Evolutionary conservation across 2,797 vertebrate genomes (phyloP), one percentile per base, ranked within the genome.

Genomic region (Sebastiscus albofasciatus): DNA sequence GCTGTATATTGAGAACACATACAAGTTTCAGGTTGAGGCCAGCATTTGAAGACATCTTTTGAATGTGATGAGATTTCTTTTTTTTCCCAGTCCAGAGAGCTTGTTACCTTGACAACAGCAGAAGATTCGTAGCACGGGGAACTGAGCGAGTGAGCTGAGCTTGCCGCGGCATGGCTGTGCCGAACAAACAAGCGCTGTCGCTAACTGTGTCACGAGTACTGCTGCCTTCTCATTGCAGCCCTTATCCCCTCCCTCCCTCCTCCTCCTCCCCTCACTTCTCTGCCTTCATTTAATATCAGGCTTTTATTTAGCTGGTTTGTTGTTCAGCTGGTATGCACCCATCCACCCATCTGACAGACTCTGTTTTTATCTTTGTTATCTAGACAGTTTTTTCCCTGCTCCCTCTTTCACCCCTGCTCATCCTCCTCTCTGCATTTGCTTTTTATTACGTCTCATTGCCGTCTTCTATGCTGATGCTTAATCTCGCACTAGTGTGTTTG

Each of bases 31-130:
- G 86, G 87, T 91, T 86, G 79, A 88, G 79, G 77, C 77, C 77
- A 83, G 75, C 71, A 75, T 94, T 94, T 92, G 75, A 88, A 89
- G 70, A 66, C 74, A 84, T 89, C 87, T 93, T 93, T 91, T 91
- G 85, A 93, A 93, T 91, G 85, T 88, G 80, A 90, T 52, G 62
- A 75, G 79, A 73, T 84, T 89, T 87, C 5, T 82, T 85, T 81
- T 80, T 71, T 80, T 81, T 71, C 59, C 73, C 86, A 79, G 84
- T 92, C 88, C 83, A 85, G 86, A 94, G 90, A 89, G 92, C 91
- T 87, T 89, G 96, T 96, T 96, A 95, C 95, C 95, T 95, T 96
- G 96, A 96, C 96, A 96, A 96, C 95, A 94, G 92, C 91, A 91
- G 90, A 92, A 86, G 83, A 93, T 90, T 89, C 79, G 71, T 91